Percentiles rank a stretch among this genome's conserved stretches.
Conservation (phyloP, 2,797 vertebrate genomes). For the Coregonus suidteri region DNA sequence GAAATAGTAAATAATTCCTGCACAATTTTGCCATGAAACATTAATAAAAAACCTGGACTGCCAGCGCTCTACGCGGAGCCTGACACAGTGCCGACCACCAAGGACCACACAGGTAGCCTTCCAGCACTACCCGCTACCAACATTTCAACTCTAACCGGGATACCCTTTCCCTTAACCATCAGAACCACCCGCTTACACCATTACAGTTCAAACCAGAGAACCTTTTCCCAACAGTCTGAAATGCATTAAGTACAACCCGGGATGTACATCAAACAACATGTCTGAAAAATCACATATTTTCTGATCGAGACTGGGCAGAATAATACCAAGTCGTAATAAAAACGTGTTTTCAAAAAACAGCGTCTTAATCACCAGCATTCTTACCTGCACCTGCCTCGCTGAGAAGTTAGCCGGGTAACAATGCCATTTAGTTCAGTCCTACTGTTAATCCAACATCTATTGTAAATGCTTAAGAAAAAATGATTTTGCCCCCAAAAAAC, state of each 20-base stretch:
- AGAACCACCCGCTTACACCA: slow-evolving; percentile 30
- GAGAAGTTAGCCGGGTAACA: slow-evolving; percentile 57
- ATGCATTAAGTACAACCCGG: slow-evolving; percentile 41
- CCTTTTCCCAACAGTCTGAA: slow-evolving; percentile 38
- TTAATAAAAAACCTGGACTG: slow-evolving; percentile 84
- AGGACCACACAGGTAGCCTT: slow-evolving; percentile 87
- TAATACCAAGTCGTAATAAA: slow-evolving; percentile 18
- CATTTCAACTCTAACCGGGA: slow-evolving; percentile 66
- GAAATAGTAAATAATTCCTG: slow-evolving; percentile 81
- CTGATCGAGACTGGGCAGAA: neutral
- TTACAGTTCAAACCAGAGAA: slow-evolving; percentile 30
- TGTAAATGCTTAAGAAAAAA: slow-evolving; percentile 20
- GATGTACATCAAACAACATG: neutral
- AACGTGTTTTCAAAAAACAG: slow-evolving; percentile 16
- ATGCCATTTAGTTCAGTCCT: slow-evolving; percentile 48
- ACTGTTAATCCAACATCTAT: slow-evolving; percentile 28
- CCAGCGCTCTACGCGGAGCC: slow-evolving; percentile 75
- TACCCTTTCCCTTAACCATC: slow-evolving; percentile 57
- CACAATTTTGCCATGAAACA: slow-evolving; percentile 81
- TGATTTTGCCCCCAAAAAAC: neutral
- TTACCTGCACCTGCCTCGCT: slow-evolving; percentile 47
- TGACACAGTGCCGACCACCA: slow-evolving; percentile 79
- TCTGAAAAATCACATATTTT: neutral
- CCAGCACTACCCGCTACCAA: slow-evolving; percentile 76
- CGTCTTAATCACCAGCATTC: slow-evolving; percentile 28